phyloP scores from a whole-genome alignment of 2,797 vertebrate species.

The Argentina silus region DNA sequence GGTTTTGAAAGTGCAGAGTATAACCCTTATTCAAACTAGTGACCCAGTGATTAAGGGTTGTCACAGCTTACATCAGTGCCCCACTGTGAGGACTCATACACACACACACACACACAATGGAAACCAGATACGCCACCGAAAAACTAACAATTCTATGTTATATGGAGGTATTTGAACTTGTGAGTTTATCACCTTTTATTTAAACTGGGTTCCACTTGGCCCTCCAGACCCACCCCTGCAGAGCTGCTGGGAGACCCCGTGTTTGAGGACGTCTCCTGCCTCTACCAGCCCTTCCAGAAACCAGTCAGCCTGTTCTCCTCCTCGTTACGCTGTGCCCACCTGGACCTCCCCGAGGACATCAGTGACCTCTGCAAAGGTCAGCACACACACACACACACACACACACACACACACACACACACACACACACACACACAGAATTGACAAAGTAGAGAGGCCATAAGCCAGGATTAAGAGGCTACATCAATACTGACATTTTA shows the following conservation, averaged over 20 bases:
- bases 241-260: slow-evolving; percentile 83
- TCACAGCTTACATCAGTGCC: too few species aligned
- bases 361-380: slow-evolving; percentile 90
- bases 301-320: slow-evolving; percentile 90
- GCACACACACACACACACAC: background rate
- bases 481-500: background rate
- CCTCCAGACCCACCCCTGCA: slow-evolving; percentile 83
- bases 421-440: background rate
- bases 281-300: slow-evolving; percentile 82
- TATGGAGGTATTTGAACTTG: too few species aligned
- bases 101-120: too few species aligned
- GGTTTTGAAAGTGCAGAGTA: too few species aligned
- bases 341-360: slow-evolving; percentile 94
- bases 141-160: too few species aligned
- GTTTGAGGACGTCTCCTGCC: slow-evolving; percentile 82
- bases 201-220: slow-evolving; percentile 16
- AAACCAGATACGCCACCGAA: too few species aligned
- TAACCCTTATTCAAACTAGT: too few species aligned
- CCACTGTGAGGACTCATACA: too few species aligned
- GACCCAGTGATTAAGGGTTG: too few species aligned
- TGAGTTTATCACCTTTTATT: background rate
- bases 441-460: too few species aligned
- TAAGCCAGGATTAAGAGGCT: background rate
- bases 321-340: slow-evolving; percentile 88
- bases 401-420: background rate